These are phyloP conservation scores for Mustela lutreola DNA, from an alignment of 2,113 vertebrate genomes.

Conservation along the genomic window DNA sequence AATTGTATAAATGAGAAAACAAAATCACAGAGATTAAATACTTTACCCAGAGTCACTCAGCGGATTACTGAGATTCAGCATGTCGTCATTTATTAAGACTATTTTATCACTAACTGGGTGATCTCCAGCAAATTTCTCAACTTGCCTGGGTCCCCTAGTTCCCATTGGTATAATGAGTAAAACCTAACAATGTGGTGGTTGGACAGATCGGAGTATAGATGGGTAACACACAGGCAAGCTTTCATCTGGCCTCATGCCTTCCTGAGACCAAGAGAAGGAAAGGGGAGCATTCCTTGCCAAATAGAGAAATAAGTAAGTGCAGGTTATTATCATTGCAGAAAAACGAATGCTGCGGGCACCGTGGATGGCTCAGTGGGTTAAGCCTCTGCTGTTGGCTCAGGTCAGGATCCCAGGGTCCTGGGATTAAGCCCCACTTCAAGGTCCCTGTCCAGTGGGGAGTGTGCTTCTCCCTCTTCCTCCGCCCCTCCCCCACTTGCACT, in stretches of 20 bases:
- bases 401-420: neutral
- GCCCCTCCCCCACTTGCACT: neutral
- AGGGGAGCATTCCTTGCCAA: neutral
- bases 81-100: constrained; percentile 22
- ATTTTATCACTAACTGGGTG: constrained; percentile 30
- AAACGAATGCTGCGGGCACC: neutral
- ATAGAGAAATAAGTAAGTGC: neutral
- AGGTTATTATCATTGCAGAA: neutral
- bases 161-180: constrained; percentile 31
- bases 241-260: neutral
- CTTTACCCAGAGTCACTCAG: neutral
- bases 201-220: neutral
- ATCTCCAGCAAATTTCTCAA: constrained; percentile 18
- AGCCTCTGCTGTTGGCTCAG: neutral
- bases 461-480: neutral
- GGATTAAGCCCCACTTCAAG: neutral
- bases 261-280: neutral
- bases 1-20: constrained; percentile 57
- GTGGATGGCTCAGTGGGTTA: neutral
- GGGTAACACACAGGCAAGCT: neutral
- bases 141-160: neutral
- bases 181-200: neutral
- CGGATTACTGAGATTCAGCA: neutral
- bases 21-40: constrained; percentile 45
- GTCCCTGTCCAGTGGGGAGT: neutral